Percentiles rank a stretch among this genome's conserved stretches.
phyloP scores from a whole-genome alignment of 2,797 vertebrate species.

The Enteromius viviparus region DNA sequence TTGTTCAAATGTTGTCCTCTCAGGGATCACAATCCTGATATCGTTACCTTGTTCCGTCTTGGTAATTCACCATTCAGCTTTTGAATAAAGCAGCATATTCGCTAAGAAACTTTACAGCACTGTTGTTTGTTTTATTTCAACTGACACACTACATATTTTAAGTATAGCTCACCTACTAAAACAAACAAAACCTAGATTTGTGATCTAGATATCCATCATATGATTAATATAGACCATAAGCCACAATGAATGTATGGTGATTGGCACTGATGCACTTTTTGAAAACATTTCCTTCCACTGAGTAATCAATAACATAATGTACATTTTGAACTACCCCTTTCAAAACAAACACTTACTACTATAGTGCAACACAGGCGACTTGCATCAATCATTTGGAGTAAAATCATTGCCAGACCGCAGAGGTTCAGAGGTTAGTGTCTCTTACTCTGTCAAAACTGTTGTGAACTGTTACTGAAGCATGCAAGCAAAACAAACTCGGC shows the following conservation, averaged over 20 bases:
- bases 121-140: constrained; percentile 60
- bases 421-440: constrained; percentile 25
- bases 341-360: constrained; percentile 1
- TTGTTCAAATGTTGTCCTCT: constrained; percentile 82
- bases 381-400: constrained; percentile 35
- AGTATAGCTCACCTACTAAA: neutral
- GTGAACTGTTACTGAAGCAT: constrained; percentile 35
- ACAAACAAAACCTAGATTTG: neutral
- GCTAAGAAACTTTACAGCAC: constrained; percentile 73
- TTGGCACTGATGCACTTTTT: neutral
- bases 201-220: neutral
- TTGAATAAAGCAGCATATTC: constrained; percentile 90
- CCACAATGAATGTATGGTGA: neutral
- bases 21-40: constrained; percentile 88
- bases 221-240: neutral
- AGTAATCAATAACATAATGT: neutral
- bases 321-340: neutral
- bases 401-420: constrained; percentile 35
- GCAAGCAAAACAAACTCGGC: constrained; percentile 23
- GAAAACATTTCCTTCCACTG: neutral
- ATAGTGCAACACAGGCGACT: constrained; percentile 4
- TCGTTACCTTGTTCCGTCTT: constrained; percentile 78
- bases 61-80: constrained; percentile 76
- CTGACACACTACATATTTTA: neutral
- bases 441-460: constrained; percentile 16